Percentiles rank a stretch among this genome's conserved stretches.
These are phyloP conservation scores for Pangasius krempfi DNA, from an alignment of 2,797 vertebrate species.

Conservation along the genomic window DNA sequence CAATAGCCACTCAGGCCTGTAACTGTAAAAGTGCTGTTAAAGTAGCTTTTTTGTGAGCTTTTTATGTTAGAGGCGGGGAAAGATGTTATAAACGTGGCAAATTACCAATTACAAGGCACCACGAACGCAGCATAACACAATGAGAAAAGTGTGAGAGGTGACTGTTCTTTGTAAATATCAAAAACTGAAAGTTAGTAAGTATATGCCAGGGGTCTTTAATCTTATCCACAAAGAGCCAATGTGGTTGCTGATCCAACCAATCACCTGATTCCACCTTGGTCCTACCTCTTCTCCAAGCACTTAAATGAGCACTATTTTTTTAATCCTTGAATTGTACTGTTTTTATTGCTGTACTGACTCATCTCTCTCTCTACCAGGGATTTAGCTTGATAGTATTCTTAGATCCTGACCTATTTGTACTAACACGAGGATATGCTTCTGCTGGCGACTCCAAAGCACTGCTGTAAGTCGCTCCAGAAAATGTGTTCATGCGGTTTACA, in stretches of 20 bases:
- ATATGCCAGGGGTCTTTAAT: background rate
- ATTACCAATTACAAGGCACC: background rate
- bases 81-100: background rate
- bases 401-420: background rate
- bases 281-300: background rate
- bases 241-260: background rate
- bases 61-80: background rate
- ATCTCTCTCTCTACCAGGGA: background rate
- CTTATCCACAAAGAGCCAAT: background rate
- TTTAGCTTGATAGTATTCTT: background rate
- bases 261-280: background rate
- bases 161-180: background rate
- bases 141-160: background rate
- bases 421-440: background rate
- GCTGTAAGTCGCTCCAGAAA: background rate
- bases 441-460: background rate
- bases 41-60: background rate
- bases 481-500: background rate
- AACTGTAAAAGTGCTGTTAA: background rate
- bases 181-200: background rate
- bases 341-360: background rate
- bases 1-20: background rate
- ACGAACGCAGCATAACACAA: background rate
- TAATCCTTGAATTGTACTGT: background rate
- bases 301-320: background rate